Evolutionary conservation across 2,888 invertebrate genomes (phyloP).

Genomic region (Uropetala carovei): DNA sequence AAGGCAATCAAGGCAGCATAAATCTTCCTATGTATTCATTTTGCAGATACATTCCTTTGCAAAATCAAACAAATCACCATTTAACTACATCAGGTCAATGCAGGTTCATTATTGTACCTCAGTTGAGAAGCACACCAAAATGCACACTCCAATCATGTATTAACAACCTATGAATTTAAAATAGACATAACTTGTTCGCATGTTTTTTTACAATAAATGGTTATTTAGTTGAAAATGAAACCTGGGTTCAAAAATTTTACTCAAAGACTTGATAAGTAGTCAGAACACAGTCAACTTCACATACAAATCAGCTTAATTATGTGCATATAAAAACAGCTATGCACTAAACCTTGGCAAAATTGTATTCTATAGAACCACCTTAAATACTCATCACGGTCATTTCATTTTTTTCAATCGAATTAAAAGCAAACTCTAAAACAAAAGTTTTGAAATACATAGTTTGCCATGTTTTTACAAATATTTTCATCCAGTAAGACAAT

Average conservation of each 20-base stretch:
- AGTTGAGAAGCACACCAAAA: conserved; percentile 35
- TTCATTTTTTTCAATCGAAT: background rate
- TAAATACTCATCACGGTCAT: conserved; percentile 10
- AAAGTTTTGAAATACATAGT: background rate
- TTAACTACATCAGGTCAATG: conserved; percentile 27
- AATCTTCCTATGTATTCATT: conserved; percentile 43
- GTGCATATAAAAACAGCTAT: background rate
- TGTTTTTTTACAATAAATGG: background rate
- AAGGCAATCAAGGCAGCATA: conserved; percentile 31
- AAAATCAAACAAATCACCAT: conserved; percentile 33
- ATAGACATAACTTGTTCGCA: background rate
- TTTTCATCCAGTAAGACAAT: conserved; percentile 22
- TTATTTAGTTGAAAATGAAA: background rate
- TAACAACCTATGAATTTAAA: background rate
- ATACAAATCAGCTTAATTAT: background rate
- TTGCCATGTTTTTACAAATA: background rate
- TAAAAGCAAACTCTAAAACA: conserved; percentile 14
- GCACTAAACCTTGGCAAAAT: background rate
- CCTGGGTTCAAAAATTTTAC: conserved; percentile 49
- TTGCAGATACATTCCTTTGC: conserved; percentile 29
- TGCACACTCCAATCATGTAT: conserved; percentile 37
- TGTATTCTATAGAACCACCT: background rate
- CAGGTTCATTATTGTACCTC: background rate
- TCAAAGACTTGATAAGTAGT: background rate
- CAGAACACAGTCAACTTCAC: conserved; percentile 23